Evolutionary conservation across 2,888 invertebrate genomes (phyloP), one percentile per base, ranked within the genome.

Genomic region (Pyrrhosoma nymphula): DNA sequence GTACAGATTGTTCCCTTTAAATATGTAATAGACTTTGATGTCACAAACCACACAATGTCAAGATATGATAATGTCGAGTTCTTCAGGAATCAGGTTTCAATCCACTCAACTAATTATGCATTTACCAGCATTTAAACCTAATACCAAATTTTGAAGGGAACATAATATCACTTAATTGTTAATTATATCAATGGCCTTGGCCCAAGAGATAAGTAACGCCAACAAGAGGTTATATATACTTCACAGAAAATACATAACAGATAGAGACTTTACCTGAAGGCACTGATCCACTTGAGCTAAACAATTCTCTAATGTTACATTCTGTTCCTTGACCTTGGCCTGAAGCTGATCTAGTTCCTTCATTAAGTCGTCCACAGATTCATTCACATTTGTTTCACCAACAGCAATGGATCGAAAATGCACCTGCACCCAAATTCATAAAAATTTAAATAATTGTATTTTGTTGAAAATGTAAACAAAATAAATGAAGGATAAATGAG

Each of bases 361-460:
- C 95, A 98, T 97, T 96, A 99, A 97, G 96, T 98, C 98, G 96
- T 98, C 97, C 95, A 98, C 98, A 95, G 98, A 97, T 96, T 98
- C 98, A 96, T 98, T 98, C 95, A 99, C 98, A 96, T 98, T 98
- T 96, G 98, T 97, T 97, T 98, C 98, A 96, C 98, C 98, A 95
- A 98, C 98, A 97, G 99, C 98, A 95, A 98, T 99, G 95, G 98
- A 98, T 95, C 98, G 96, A 98, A 99, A 99, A 97, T 99, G 99
- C 95, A 99, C 98, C 98, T 98, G 97, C 39, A 96, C 95, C 88
- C 88, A 95, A 95, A 95, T 82, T 56, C 16, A 60, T 56, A 47
- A 89, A 6, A 60, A 14, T 23, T 23, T 23, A 6, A n/a, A 95
- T 35, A 0, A 56, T 26, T 60, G 60, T 2, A 20, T 56, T 75